Evolutionary conservation across 1,140 invertebrate genomes (phyloP), one percentile per base, ranked within the genome.

Genomic region (Bradynema listronoti): DNA sequence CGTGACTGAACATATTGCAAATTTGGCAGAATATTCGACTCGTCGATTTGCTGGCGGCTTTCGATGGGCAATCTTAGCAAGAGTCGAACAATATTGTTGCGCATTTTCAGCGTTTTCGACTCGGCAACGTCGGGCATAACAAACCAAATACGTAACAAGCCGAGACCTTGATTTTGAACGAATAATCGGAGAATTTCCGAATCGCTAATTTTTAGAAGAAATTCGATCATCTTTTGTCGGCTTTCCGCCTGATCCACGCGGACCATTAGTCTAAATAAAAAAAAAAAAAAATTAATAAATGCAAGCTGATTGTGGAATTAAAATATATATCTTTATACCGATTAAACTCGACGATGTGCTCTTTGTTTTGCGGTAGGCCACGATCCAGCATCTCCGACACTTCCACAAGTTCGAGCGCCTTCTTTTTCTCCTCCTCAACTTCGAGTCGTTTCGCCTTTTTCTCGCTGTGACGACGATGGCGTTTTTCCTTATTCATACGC

Each of bases 271-370:
- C 59, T 61, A 25, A 60, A 39, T 19, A 39, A 11, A 39, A 11
- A 39, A 39, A 39, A 39, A 39, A 11, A 39, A 19, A 11, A 39
- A 39, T 39, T 11, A 19, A 16, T 58, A 60, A 16, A 4, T 24
- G 4, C 16, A 30, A 4, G 9, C 3, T 55, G 14, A 29, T 29
- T 51, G 4, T 51, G 1, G 39, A 11, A 39, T 5, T 11, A 51
- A 51, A 7, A 5, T 29, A 51, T 41, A 5, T 19, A 51, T 52
- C 2, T 27, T 9, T 2, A 4, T 16, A 63, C 61, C 61, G 41
- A 45, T 63, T 63, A 32, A 63, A 63, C 33, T 61, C 61, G 16
- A 63, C 25, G 9, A 63, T 60, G 25, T 63, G 61, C 11, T 63
- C 61, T 19, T 42, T n/a, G 34, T 63, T 63, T 5, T 60, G 47